Percentiles rank a stretch among this genome's conserved stretches.
phyloP scores from a whole-genome alignment of 2,797 vertebrate genomes.

The Alouatta caraya region DNA sequence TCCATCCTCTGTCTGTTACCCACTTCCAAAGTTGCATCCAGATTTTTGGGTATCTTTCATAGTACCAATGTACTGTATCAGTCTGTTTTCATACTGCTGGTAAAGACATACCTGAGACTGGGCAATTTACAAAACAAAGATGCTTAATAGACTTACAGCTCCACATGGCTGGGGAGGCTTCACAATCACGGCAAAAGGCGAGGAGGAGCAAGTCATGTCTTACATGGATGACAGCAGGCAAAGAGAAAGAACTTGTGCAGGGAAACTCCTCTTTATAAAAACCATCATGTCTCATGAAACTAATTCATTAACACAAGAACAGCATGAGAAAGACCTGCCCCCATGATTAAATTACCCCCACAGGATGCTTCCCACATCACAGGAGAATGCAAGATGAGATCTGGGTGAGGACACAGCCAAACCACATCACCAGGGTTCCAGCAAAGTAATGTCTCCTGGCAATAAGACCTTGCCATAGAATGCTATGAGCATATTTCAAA shows the following conservation, averaged over 20 bases:
- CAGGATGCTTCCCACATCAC: background rate
- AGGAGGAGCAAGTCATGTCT: background rate
- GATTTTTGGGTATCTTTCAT: background rate
- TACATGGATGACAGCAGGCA: background rate
- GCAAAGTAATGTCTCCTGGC: background rate
- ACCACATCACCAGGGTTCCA: background rate
- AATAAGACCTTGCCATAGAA: background rate
- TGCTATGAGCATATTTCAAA: background rate
- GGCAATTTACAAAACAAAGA: background rate
- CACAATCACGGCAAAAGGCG: background rate
- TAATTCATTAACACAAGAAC: background rate
- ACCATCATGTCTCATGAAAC: background rate
- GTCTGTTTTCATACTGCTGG: background rate
- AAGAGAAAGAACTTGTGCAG: background rate
- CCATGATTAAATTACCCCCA: background rate
- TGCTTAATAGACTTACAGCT: background rate
- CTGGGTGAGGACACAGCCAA: background rate
- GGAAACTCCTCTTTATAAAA: background rate
- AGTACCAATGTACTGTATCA: background rate
- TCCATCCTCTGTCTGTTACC: background rate
- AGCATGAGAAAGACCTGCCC: background rate
- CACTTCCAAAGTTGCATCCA: background rate
- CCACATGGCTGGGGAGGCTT: background rate
- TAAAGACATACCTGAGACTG: background rate
- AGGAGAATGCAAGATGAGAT: background rate